These are phyloP conservation scores for Eira barbara DNA, from an alignment of 2,113 vertebrate genomes.

Conservation along the genomic window DNA sequence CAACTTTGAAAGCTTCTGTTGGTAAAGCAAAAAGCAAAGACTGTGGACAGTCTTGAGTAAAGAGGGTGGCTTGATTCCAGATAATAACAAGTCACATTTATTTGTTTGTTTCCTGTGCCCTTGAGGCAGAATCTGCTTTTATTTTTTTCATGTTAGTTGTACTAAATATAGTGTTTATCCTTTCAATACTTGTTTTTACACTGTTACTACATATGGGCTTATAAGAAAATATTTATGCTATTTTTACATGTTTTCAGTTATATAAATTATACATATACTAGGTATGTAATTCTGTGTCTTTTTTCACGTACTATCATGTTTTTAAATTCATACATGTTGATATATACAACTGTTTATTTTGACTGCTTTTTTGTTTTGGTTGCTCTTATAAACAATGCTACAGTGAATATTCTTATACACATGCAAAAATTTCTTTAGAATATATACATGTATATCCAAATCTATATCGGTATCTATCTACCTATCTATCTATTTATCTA, in stretches of 20 bases:
- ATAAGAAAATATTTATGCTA: not conserved
- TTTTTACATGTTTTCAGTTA: constrained; percentile 5
- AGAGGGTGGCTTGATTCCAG: not conserved
- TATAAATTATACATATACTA: not conserved
- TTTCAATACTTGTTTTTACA: not conserved
- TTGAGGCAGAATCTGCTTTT: not conserved
- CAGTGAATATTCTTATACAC: not conserved
- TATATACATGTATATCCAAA: not conserved
- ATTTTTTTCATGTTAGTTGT: not conserved
- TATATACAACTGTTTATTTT: not conserved
- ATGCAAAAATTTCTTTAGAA: not conserved
- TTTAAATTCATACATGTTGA: constrained; percentile 12
- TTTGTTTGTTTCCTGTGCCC: not conserved
- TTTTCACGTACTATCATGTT: constrained; percentile 20
- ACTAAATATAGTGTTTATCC: not conserved
- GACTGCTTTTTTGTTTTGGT: constrained; percentile 9
- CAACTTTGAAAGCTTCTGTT: not conserved
- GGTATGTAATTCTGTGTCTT: not conserved
- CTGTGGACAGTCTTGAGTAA: not conserved
- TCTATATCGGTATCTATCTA: not conserved
- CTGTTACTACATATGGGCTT: not conserved
- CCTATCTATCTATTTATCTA: not conserved
- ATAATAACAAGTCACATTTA: not conserved
- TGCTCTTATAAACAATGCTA: constrained; percentile 24
- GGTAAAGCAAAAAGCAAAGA: not conserved